These are phyloP conservation scores for Branchipolynoe longqiensis DNA, from an alignment of 2,888 invertebrate genomes.

Conservation along the genomic window DNA sequence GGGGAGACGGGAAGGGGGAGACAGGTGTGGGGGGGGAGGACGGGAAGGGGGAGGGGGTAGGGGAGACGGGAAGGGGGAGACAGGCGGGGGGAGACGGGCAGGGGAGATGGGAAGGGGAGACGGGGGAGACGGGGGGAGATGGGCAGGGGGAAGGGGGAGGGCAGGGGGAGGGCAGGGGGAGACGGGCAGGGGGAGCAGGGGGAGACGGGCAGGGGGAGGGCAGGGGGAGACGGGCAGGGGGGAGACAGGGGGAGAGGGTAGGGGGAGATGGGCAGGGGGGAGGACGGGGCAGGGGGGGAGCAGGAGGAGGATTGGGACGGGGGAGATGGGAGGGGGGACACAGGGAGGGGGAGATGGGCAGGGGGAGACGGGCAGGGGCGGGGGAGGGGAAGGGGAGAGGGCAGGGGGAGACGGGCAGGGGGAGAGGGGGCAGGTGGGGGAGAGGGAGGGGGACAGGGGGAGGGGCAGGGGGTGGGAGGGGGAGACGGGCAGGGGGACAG, in stretches of 20 bases:
- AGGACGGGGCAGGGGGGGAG: neutral
- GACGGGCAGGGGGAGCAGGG: neutral
- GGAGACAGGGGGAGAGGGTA: slow-evolving; percentile 1
- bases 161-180: neutral
- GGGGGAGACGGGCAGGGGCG: neutral
- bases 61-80: slow-evolving; percentile 7
- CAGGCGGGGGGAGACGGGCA: neutral
- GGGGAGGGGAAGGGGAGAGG: neutral
- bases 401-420: neutral
- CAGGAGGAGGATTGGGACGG: neutral
- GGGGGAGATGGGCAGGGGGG: slow-evolving; percentile 6
- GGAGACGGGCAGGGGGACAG: neutral
- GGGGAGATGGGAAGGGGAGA: neutral
- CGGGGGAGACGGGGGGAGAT: neutral
- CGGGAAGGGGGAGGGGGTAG: neutral
- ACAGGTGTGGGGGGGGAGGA: neutral
- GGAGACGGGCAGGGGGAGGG: neutral
- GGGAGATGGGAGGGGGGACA: neutral
- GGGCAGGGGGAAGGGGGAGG: neutral
- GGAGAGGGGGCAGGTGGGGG: neutral
- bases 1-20: neutral
- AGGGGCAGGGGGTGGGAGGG: neutral
- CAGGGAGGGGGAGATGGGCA: neutral
- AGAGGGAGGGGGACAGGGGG: neutral
- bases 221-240: neutral